Conservation (phyloP, 2,113 vertebrate genomes). For the Ranitomeya variabilis region DNA sequence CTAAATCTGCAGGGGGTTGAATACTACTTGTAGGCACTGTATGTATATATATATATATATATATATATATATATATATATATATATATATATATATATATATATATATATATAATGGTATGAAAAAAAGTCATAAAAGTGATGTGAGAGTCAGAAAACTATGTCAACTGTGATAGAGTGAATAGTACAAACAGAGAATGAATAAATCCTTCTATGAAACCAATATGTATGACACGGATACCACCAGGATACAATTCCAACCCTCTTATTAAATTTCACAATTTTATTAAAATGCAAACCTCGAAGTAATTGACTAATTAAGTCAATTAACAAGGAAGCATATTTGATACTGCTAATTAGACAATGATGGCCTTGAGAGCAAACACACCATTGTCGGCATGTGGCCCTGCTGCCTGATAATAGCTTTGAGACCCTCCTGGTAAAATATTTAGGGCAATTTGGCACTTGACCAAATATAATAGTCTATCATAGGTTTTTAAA, state of each 20-base stretch:
- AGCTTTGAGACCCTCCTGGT: slow-evolving; percentile 37
- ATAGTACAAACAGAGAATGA: too few relatives aligned
- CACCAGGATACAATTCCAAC: slow-evolving; percentile 16
- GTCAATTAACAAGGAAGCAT: slow-evolving; percentile 43
- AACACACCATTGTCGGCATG: slow-evolving; percentile 8
- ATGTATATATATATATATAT: too few relatives aligned
- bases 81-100: too few relatives aligned
- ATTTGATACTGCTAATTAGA: slow-evolving; percentile 54
- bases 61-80: too few relatives aligned
- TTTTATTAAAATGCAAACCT: slow-evolving; percentile 49
- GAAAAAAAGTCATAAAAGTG: too few relatives aligned
- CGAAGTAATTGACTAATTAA: slow-evolving; percentile 53
- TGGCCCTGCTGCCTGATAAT: slow-evolving; percentile 22
- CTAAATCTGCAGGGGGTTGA: too few relatives aligned
- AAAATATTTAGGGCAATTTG: slow-evolving; percentile 44
- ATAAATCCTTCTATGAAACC: not conserved
- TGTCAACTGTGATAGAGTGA: too few relatives aligned
- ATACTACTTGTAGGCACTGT: too few relatives aligned
- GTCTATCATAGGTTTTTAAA: slow-evolving; percentile 31
- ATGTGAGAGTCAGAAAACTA: too few relatives aligned
- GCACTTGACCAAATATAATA: slow-evolving; percentile 33
- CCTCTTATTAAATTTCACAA: slow-evolving; percentile 33
- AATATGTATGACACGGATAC: not conserved
- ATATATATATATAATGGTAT: too few relatives aligned
- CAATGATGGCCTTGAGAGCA: slow-evolving; percentile 42